A percentile compares a stretch with the other conserved stretches of the same genome.
These are phyloP conservation scores for Pseudococcus longispinus DNA, from an alignment of 2,888 invertebrate genomes.

Conservation along the genomic window DNA sequence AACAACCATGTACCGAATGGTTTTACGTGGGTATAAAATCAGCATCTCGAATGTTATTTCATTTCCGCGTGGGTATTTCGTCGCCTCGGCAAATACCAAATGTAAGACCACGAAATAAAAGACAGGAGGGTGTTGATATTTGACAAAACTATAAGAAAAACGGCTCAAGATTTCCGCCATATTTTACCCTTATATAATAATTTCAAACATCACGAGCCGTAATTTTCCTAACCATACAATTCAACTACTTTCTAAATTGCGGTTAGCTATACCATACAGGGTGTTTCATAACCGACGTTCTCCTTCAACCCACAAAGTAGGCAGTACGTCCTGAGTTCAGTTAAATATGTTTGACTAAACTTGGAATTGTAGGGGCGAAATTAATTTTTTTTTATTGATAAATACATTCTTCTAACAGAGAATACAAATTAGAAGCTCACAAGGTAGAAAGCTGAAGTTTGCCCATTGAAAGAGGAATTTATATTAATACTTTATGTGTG, in stretches of 20 bases:
- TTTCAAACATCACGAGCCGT: background rate
- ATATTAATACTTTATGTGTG: no score
- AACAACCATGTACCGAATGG: conserved; percentile 2
- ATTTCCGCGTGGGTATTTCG: background rate
- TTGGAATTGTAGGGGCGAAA: no score
- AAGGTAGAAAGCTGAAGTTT: no score
- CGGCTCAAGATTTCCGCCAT: background rate
- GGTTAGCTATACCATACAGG: background rate
- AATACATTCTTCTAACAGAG: no score
- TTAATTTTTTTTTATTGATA: background rate
- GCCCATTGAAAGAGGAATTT: no score
- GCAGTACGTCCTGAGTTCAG: no score
- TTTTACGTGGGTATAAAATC: background rate
- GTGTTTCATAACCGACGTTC: no score
- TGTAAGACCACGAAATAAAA: background rate
- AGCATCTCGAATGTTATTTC: background rate
- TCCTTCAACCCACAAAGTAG: no score
- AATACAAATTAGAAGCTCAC: no score
- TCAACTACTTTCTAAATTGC: background rate
- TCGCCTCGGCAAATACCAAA: background rate
- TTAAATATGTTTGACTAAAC: no score
- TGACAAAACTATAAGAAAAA: background rate
- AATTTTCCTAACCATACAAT: background rate
- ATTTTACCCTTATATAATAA: background rate
- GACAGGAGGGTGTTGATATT: background rate